These are phyloP conservation scores for Danio aesculapii DNA, from an alignment of 2,797 vertebrate genomes.

Conservation along the genomic window DNA sequence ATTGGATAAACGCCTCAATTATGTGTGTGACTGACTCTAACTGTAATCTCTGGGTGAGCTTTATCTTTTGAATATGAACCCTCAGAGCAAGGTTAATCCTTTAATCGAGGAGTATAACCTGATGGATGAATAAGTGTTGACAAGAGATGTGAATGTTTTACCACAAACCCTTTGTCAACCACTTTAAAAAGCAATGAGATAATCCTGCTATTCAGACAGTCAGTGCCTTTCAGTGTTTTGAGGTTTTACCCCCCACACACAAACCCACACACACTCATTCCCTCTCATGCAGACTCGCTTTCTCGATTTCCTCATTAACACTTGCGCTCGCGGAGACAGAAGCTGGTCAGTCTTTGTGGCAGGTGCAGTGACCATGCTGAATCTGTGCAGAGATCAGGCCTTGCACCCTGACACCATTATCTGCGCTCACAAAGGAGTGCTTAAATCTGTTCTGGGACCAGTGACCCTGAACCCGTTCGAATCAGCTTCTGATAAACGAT, in stretches of 20 bases:
- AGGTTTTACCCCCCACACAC: constrained; percentile 51
- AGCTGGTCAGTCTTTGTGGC: constrained; percentile 67
- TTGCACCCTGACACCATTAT: constrained; percentile 66
- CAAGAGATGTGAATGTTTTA: constrained; percentile 57
- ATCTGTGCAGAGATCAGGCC: constrained; percentile 55
- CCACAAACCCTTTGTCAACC: constrained; percentile 55
- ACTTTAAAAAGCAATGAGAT: constrained; percentile 59
- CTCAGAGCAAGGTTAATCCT: constrained; percentile 40
- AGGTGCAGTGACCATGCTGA: constrained; percentile 69
- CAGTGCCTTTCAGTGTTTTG: constrained; percentile 45
- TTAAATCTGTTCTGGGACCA: constrained; percentile 44
- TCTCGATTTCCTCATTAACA: constrained; percentile 60
- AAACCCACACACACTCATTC: constrained; percentile 37
- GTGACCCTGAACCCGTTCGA: constrained; percentile 43
- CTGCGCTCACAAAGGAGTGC: constrained; percentile 58
- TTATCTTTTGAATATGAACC: constrained; percentile 38
- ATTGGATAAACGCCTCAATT: constrained; percentile 45
- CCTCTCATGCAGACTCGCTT: neutral
- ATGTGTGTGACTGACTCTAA: constrained; percentile 33
- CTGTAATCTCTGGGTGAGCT: constrained; percentile 42
- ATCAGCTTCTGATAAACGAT: constrained; percentile 38
- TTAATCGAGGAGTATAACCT: constrained; percentile 38
- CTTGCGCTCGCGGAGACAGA: constrained; percentile 49
- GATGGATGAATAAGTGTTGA: constrained; percentile 55
- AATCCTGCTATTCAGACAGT: constrained; percentile 60